Evolutionary conservation across 2,113 vertebrate genomes (phyloP), one percentile per base, ranked within the genome.

Genomic region (Menidia beryllina): DNA sequence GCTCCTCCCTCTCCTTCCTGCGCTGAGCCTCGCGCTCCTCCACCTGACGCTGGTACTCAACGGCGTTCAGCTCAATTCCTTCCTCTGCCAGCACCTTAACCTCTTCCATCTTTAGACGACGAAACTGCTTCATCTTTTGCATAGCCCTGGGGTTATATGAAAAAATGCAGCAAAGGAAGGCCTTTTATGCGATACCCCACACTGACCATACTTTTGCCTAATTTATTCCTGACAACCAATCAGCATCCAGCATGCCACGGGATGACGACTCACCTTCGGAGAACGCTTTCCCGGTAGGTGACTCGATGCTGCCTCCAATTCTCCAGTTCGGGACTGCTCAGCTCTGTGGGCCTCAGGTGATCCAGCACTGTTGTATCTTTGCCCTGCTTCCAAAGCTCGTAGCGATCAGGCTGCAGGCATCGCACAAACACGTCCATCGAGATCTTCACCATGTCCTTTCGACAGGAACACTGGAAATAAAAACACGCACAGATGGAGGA

Each of bases 401-500:
- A 99, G 41, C 97, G 96, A 5, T 96, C 95, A 0, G 97, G 98
- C 79, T 99, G 98, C 73, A 99, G 93, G 84, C 95, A 90, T 72
- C 96, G 91, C 50, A 99, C 98, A 72, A 99, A 99, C 59, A 98
- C 96, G 0, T 99, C 98, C 98, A 99, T 99, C 65, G 97, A 98
- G 88, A 99, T 99, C 94, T 99, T 99, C 83, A 99, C 97, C 95
- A 96, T 99, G 91, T 99, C 97, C 75, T 98, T 98, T 23, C 97
- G 96, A 80, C 97, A 99, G 0, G 97, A 93, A 62, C 97, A 99
- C 98, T 98, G 82, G 0, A 30, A 17, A n/a, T 38, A n/a, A 57
- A 7, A 7, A 53, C 15, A 39, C 12, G 26, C 2, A 54, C 13
- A 59, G 7, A 45, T 14, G 15, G 10, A 23, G 34, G 24, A 25